These are phyloP conservation scores for Erethizon dorsatum DNA, from an alignment of 2,797 vertebrate species.

Conservation along the genomic window DNA sequence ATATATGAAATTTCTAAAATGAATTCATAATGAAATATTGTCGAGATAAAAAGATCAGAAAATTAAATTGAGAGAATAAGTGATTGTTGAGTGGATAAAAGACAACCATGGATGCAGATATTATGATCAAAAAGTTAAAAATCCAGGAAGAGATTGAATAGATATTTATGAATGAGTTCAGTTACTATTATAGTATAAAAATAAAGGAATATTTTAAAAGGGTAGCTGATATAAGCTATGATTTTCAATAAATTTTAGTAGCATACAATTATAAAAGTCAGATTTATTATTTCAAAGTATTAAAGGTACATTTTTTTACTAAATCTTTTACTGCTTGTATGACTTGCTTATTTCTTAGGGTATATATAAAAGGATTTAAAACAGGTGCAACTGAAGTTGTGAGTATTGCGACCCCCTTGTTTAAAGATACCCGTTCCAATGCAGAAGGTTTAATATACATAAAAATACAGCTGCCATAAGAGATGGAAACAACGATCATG, in stretches of 20 bases:
- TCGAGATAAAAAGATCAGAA: neutral
- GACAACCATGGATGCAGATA: neutral
- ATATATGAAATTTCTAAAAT: neutral
- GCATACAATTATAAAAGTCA: neutral
- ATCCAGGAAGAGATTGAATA: neutral
- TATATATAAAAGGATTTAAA: conserved; percentile 80
- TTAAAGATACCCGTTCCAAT: conserved; percentile 49
- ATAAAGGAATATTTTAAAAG: neutral
- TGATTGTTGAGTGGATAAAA: neutral
- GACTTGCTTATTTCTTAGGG: conserved; percentile 79
- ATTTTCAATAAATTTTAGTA: neutral
- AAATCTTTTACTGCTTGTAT: conserved; percentile 64
- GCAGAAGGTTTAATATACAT: conserved; percentile 75
- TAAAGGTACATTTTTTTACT: neutral
- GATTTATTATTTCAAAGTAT: neutral
- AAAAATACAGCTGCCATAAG: conserved; percentile 79
- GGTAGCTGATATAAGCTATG: neutral
- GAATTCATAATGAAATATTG: neutral
- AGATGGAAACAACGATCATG: conserved; percentile 69
- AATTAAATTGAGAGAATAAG: neutral
- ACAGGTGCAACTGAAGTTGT: conserved; percentile 57
- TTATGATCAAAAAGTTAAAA: neutral
- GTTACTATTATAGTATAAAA: neutral
- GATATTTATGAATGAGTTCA: neutral
- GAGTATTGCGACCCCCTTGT: conserved; percentile 69